Conservation (phyloP, 92 coral and sea anemone genomes). For the Diadumene lineata region DNA sequence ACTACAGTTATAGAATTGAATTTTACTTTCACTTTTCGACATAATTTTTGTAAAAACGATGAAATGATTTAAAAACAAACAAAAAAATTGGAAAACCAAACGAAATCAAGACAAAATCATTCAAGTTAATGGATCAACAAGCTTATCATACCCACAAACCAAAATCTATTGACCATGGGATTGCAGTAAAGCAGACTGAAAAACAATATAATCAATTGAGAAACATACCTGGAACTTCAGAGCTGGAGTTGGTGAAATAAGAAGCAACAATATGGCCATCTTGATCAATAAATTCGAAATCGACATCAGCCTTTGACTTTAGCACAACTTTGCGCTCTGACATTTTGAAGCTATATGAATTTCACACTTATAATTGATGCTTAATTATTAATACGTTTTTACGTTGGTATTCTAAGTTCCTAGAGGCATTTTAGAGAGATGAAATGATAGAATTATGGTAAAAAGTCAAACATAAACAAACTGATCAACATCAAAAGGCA, state of each 20-base stretch:
- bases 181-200: background rate
- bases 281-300: constrained; percentile 53
- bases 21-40: too few relatives aligned
- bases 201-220: background rate
- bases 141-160: background rate
- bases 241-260: background rate
- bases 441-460: background rate
- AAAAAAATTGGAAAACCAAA: too few relatives aligned
- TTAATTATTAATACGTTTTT: background rate
- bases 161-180: background rate
- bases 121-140: too few relatives aligned
- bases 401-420: background rate
- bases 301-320: constrained; percentile 35
- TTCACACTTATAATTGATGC: background rate
- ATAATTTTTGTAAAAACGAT: too few relatives aligned
- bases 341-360: constrained; percentile 1
- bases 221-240: constrained; percentile 32
- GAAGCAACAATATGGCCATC: constrained; percentile 68
- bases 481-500: background rate
- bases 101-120: too few relatives aligned
- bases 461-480: background rate
- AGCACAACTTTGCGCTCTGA: constrained; percentile 38
- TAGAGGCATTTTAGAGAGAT: background rate
- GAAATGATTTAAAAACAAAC: too few relatives aligned
- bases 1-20: too few relatives aligned